Percentiles rank a stretch among this genome's conserved stretches.
Conservation (phyloP, 2,888 invertebrate species). For the Leptarthrus brevirostris region DNA sequence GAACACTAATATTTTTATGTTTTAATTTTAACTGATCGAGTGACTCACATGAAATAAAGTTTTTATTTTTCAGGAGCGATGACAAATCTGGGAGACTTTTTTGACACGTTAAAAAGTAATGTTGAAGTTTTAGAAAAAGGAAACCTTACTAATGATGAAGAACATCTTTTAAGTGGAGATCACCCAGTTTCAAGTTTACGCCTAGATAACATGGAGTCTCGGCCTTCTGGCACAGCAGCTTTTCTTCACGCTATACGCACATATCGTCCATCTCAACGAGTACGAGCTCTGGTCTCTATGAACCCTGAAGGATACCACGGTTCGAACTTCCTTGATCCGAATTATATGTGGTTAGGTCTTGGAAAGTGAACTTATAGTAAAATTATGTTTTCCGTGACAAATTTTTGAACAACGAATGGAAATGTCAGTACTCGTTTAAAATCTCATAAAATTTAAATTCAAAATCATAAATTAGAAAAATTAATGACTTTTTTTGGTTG, state of each 20-base stretch:
- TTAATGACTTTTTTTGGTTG: too few species aligned
- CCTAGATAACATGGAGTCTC: conserved; percentile 47
- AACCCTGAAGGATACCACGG: conserved; percentile 71
- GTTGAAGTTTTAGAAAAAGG: conserved; percentile 62
- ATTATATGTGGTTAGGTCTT: conserved; percentile 75
- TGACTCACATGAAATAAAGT: too few species aligned
- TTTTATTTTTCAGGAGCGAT: conserved; percentile 62
- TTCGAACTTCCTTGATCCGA: conserved; percentile 74
- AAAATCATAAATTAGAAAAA: too few species aligned
- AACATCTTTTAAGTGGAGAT: conserved; percentile 61
- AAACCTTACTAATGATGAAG: conserved; percentile 58
- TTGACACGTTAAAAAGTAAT: conserved; percentile 63
- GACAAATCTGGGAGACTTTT: conserved; percentile 64
- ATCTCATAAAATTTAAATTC: too few species aligned
- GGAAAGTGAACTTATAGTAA: conserved; percentile 64
- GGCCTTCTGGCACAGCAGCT: conserved; percentile 62
- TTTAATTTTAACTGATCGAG: too few species aligned
- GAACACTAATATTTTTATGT: too few species aligned
- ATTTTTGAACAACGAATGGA: conserved; percentile 7
- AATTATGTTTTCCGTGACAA: background rate
- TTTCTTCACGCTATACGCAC: conserved; percentile 66
- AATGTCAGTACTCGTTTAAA: conserved; percentile 5
- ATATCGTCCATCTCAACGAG: conserved; percentile 68
- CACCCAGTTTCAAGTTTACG: conserved; percentile 59
- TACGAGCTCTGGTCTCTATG: conserved; percentile 71